A percentile compares a stretch with the other conserved stretches of the same genome.
These are phyloP conservation scores for Silurus aristotelis DNA, from an alignment of 2,797 vertebrate species.

Conservation along the genomic window DNA sequence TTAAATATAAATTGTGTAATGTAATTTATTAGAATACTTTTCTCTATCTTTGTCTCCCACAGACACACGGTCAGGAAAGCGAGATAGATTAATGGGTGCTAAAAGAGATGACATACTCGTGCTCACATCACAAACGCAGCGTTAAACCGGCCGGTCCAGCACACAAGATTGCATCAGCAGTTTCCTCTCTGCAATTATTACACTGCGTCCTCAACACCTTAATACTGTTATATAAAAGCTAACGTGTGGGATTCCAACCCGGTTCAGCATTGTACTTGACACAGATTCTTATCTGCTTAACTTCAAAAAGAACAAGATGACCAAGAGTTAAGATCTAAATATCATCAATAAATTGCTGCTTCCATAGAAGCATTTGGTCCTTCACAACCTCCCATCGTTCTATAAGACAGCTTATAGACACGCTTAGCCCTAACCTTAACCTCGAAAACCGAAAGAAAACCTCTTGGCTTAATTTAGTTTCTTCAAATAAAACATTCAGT, in stretches of 20 bases:
- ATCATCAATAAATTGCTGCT: too few species aligned
- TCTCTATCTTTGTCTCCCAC: background rate
- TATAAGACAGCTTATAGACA: background rate
- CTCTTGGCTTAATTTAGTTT: background rate
- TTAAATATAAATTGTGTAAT: background rate
- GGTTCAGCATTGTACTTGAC: background rate
- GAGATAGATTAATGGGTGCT: background rate
- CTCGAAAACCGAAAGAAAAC: background rate
- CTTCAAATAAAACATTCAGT: background rate
- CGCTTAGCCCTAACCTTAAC: background rate
- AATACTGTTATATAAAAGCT: background rate
- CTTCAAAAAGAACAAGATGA: too few species aligned
- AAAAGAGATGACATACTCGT: background rate
- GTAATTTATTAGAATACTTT: background rate
- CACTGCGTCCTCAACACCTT: background rate
- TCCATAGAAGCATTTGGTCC: background rate
- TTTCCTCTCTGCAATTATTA: background rate
- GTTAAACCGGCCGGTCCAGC: background rate
- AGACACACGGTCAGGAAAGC: background rate
- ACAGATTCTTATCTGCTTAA: background rate
- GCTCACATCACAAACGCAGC: background rate
- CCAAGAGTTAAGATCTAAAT: background rate
- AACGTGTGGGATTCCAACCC: background rate
- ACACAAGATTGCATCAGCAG: slow-evolving; percentile 6
- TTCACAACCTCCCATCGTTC: background rate